Conservation (phyloP, 2,888 invertebrate species). For the Scelioninae gen. 1 region DNA sequence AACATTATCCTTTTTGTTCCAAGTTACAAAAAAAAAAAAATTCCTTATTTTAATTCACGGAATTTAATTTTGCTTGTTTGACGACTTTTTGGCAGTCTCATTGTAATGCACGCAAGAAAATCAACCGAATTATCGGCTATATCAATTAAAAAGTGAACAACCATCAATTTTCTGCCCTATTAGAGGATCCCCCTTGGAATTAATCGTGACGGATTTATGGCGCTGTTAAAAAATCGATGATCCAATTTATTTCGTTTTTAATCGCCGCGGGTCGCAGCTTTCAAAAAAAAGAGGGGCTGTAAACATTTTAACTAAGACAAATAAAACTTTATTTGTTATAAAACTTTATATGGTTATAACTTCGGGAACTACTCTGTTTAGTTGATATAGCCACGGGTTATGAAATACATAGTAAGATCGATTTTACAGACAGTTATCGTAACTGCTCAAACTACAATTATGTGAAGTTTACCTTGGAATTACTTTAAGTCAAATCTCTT, state of each 20-base stretch:
- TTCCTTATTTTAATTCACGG: too few relatives aligned
- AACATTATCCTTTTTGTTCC: not conserved
- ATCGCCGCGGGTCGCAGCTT: slow-evolving; percentile 17
- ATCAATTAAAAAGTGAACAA: too few relatives aligned
- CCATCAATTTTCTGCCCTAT: slow-evolving; percentile 40
- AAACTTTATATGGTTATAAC: slow-evolving; percentile 51
- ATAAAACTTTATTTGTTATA: slow-evolving; percentile 57
- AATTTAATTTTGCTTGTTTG: too few relatives aligned
- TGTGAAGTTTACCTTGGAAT: slow-evolving; percentile 32
- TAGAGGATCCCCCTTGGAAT: slow-evolving; percentile 33
- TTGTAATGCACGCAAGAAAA: too few relatives aligned
- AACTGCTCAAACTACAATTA: slow-evolving; percentile 44
- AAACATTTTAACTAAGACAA: slow-evolving; percentile 50
- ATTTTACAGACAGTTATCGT: slow-evolving; percentile 39
- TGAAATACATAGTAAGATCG: slow-evolving; percentile 35
- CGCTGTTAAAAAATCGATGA: slow-evolving; percentile 42
- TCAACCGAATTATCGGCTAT: too few relatives aligned
- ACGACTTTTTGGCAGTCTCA: too few relatives aligned
- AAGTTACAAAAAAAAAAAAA: slow-evolving; percentile 23
- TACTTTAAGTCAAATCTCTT: slow-evolving; percentile 44
- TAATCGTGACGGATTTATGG: slow-evolving; percentile 51
- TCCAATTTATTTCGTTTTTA: slow-evolving; percentile 45
- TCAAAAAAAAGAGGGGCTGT: slow-evolving; percentile 21
- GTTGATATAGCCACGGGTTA: slow-evolving; percentile 38
- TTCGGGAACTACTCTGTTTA: slow-evolving; percentile 27